Base-by-base conservation (phyloP, 2,888 invertebrate species). In the Onchidella celtica region DNA sequence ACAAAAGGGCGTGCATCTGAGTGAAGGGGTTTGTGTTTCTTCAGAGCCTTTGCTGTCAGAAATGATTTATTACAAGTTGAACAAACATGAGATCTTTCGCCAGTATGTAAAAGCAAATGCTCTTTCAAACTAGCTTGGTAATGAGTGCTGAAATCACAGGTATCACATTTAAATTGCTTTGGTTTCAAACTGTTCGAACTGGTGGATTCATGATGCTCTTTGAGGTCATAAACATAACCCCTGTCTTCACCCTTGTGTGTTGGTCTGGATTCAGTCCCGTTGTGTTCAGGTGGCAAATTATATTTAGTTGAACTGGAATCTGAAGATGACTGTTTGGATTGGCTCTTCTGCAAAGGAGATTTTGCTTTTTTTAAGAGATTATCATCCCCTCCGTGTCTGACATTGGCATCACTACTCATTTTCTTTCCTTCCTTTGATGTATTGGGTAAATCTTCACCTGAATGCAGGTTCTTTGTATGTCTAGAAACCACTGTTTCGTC, bases 401-500 rank as follows among this genome's bases (percentile, higher is more conserved):
- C 0, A 14, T 40, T 27, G 1, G 27, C 27, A 27, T 69, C 47
- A 11, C 17, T 6, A 2, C 2, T 40, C 69, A 40, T 47, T 24
- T 27, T 69, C 17, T 47, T 69, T 29, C 69, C 40, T 27, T 32
- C 21, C 32, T 17, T 69, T 1, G 69, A 47, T 29, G 69, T 47
- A 47, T n/a, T n/a, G n/a, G n/a, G n/a, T n/a, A n/a, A n/a, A 21
- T 69, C 47, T 69, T 69, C 69, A 21, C 55, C 6, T 47, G 27
- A 29, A 77, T 83, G 55, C 63, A 68, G 36, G 78, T 68, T 24
- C 21, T 59, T 29, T 36, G 59, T 68, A 59, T 55, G 69, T 59
- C 32, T 79, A 3, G 24, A 57, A 11, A 59, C 55, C 6, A 36
- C 69, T 14, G 17, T 40, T 3, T 47, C 47, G 47, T 40, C 17